Percentiles rank a stretch among this genome's conserved stretches.
These are phyloP conservation scores for Sphecodes monilicornis DNA, from an alignment of 2,888 invertebrate species.

Conservation along the genomic window DNA sequence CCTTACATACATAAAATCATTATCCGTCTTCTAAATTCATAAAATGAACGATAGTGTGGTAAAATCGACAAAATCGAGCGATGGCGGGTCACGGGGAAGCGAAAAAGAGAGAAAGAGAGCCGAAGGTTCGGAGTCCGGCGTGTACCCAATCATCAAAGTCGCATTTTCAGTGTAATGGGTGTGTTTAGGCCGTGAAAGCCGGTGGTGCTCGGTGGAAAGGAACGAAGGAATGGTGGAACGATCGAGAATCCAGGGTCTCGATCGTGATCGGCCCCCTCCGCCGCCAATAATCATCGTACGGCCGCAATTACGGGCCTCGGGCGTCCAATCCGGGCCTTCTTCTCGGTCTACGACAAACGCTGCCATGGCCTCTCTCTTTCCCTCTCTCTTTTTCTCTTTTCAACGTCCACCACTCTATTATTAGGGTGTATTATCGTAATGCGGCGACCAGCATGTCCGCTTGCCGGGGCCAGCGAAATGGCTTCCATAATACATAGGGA, in stretches of 20 bases:
- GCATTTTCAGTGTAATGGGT: constrained; percentile 83
- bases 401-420: constrained; percentile 78
- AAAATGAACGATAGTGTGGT: not conserved
- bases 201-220: constrained; percentile 48
- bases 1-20: too few relatives aligned
- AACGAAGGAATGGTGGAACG: constrained; percentile 51
- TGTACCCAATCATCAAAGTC: constrained; percentile 83
- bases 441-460: constrained; percentile 74
- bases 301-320: constrained; percentile 80
- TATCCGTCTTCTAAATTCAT: too few relatives aligned
- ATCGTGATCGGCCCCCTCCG: constrained; percentile 77
- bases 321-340: constrained; percentile 78
- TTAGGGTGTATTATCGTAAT: constrained; percentile 83
- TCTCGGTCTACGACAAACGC: constrained; percentile 31
- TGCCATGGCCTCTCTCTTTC: not conserved
- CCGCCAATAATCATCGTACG: constrained; percentile 82
- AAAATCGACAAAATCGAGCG: not conserved
- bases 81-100: constrained; percentile 33
- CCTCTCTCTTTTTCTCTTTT: constrained; percentile 29
- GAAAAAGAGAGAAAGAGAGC: constrained; percentile 40
- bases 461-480: constrained; percentile 73
- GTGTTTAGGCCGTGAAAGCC: constrained; percentile 76
- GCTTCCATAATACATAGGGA: constrained; percentile 73
- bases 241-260: constrained; percentile 70
- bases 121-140: constrained; percentile 33